phyloP scores from a whole-genome alignment of 2,113 vertebrate species.

The Cinclus cinclus region DNA sequence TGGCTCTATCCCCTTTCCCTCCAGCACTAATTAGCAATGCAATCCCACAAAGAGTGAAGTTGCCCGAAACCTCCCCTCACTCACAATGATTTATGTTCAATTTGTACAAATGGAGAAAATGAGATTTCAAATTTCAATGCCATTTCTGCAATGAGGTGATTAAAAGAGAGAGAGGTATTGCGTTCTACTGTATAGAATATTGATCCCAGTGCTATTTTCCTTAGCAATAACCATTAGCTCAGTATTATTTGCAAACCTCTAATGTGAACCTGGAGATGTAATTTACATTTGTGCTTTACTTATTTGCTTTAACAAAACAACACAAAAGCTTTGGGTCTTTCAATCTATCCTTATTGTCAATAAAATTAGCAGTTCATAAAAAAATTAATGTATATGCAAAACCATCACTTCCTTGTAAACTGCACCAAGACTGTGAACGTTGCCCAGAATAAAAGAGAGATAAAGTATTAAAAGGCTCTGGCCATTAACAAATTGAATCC shows the following conservation, averaged over 20 bases:
- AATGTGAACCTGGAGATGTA: conserved; percentile 82
- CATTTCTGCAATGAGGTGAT: conserved; percentile 95
- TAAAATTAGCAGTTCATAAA: conserved; percentile 81
- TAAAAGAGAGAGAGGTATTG: conserved; percentile 96
- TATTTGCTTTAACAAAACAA: conserved; percentile 85
- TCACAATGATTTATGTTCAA: conserved; percentile 95
- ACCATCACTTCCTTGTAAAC: conserved; percentile 77
- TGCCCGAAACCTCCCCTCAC: conserved; percentile 81
- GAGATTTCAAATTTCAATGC: conserved; percentile 92
- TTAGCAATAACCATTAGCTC: conserved; percentile 97
- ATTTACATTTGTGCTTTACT: conserved; percentile 84
- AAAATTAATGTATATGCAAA: conserved; percentile 77
- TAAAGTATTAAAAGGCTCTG: conserved; percentile 57
- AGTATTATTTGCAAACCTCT: conserved; percentile 84
- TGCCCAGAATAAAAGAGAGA: conserved; percentile 60
- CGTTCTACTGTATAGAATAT: conserved; percentile 89
- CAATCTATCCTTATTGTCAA: conserved; percentile 82
- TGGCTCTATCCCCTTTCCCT: conserved; percentile 39
- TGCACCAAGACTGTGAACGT: conserved; percentile 58
- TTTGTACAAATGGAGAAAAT: conserved; percentile 91
- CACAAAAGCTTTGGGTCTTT: conserved; percentile 79
- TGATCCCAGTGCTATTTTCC: conserved; percentile 97
- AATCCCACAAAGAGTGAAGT: conserved; percentile 88
- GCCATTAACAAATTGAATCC: conserved; percentile 61
- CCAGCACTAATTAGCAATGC: conserved; percentile 88